Evolutionary conservation across 2,888 invertebrate species (phyloP), one percentile per base, ranked within the genome.

Genomic region (Folsomia manolachei): DNA sequence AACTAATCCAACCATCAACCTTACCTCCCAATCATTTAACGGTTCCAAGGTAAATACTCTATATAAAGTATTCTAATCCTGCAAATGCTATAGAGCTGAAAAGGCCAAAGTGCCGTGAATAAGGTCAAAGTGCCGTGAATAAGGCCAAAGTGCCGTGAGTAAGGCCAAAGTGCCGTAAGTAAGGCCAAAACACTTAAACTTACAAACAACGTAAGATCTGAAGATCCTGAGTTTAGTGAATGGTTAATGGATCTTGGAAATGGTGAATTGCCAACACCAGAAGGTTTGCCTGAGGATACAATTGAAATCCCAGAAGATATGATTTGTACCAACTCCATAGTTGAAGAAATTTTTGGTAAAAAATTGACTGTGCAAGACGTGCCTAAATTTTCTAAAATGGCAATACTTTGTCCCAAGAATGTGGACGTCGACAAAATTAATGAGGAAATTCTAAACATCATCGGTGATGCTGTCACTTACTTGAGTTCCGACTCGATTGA

Each of bases 341-440:
- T 76, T 14, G 1, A 23, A 4, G 56, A 68, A 25, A 70, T 73
- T 52, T 76, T 71, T 70, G 76, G 76, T 9, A 18, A 63, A 1
- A 56, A 39, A 21, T 25, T 51, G 9, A 52, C 14, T 2, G 27
- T 27, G 9, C 18, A 63, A 1, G 63, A 63, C 60, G 51, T 56
- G 4, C 53, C 51, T 14, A 26, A 39, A 51, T 26, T 75, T 19
- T 39, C 71, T 11, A 56, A 60, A 9, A 61, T 56, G 63, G 76
- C 76, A 0, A 76, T 78, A 61, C 56, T 78, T 1, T 71, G 69
- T 53, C 72, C 75, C 2, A 70, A 70, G 23, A 76, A 76, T 24
- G 27, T 60, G 21, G 53, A 63, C 21, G 70, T 70, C 18, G 56
- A 74, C 24, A 56, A 61, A 25, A 21, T 78, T 0, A 76, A 78